Evolutionary conservation across 2,797 vertebrate species (phyloP), one percentile per base, ranked within the genome.

Genomic region (Artibeus jamaicensis): DNA sequence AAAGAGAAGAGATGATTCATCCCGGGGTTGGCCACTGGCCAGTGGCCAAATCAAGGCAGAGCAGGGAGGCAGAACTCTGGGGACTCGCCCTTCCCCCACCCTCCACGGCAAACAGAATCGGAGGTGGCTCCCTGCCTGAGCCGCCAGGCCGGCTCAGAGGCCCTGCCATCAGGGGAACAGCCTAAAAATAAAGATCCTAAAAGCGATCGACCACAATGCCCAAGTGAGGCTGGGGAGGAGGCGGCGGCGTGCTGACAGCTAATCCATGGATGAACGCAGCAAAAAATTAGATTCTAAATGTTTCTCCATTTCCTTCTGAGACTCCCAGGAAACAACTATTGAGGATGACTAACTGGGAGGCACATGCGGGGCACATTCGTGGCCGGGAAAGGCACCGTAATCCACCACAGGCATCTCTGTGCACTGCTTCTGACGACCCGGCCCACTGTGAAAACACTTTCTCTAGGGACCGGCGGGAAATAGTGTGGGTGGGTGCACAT

Each of bases 381-480:
- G 59, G 82, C 79, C 62, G 71, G 84, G 44, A 46, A 70, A 74
- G 48, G 15, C 21, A 26, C 55, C 29, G n/a, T 42, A 3, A 50
- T n/a, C 55, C 11, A 11, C 6, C 53, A 12, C 5, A 2, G 50
- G 5, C 29, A 2, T 32, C 50, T 67, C 24, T 21, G 1, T 0
- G 44, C 50, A 70, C 73, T 24, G 3, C 37, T 90, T 82, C 48
- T 57, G 73, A 29, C 0, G 1, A 10, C 37, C 57, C 15, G 3
- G 85, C 8, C 46, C 70, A 1, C 29, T 4, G 7, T 48, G 65
- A 79, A 89, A 57, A 59, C 0, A 0, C 1, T 7, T 5, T 79
- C 89, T 86, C 84, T 89, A 96, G 67, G 67, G 79, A 87, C 67
- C 55, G 55, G 42, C 50, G 53, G 46, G 79, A 32, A 62, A 32